Base-by-base conservation (phyloP, 92 coral and sea anemone species). In the Zoanthus solanderi region DNA sequence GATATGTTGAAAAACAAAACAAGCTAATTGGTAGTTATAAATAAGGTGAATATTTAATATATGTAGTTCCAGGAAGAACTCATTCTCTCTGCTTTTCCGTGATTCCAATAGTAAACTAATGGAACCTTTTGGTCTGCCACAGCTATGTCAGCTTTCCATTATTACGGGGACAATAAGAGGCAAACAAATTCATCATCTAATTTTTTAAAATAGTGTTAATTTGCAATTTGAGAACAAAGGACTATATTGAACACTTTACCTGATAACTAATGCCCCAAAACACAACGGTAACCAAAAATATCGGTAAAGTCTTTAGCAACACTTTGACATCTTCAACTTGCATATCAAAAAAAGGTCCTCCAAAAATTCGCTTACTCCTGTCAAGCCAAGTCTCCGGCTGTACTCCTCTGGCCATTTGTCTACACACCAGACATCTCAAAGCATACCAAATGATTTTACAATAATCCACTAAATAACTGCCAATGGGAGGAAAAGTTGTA, bases 291-390 rank as follows among this genome's bases (percentile, higher is more conserved):
- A 93, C 78, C 28, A 76, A 68, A 79, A 97, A 97, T 9, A 97
- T 83, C 17, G 98, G 96, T 10, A 97, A n/a, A 72, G 95, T 84
- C 31, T 93, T 89, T 11, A 90, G 84, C 60, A 97, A 82, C 14
- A 84, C 84, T 80, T 94, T 97, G 16, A 97, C 95, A 91, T 97
- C 97, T 65, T 97, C 99, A 30, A 97, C 99, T 57, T 94, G 90
- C 47, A 60, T 81, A 9, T 83, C 86, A 30, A 89, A 57, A 71
- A 89, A 95, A 13, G 66, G 78, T 45, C 99, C 98, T 31, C 98
- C 99, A 78, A 54, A 86, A 7, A 65, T 45, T 9, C 82, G 61
- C 87, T 97, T 97, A 60, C 98, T 95, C 67, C 94, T 73, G 48
- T 97, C 98, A 71, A 97, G 75, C 94, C 99, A 97, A 56, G 87